Percentiles rank a stretch among this genome's conserved stretches.
Evolutionary conservation across 2,113 vertebrate species (phyloP).

Genomic region (Crocuta crocuta): DNA sequence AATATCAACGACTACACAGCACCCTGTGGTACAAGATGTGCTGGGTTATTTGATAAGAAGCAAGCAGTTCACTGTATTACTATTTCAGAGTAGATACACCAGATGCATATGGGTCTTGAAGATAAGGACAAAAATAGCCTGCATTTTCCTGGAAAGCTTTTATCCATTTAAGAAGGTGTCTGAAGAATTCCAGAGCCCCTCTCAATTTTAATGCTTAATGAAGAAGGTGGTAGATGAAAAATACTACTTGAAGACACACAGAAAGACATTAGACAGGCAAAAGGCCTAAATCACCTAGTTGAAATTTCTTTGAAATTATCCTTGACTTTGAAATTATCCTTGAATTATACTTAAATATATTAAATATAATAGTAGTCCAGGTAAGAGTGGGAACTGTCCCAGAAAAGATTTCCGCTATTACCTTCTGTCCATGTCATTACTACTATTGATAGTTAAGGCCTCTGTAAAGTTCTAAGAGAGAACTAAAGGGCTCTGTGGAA

Average conservation of each 20-base stretch:
- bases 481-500: neutral
- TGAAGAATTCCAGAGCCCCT: neutral
- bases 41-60: neutral
- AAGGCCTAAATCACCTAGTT: neutral
- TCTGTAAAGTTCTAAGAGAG: neutral
- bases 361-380: neutral
- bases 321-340: neutral
- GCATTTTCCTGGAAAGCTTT: neutral
- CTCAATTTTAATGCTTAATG: slow-evolving; percentile 34
- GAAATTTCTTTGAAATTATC: neutral
- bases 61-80: neutral
- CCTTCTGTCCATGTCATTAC: neutral
- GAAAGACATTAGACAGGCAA: neutral
- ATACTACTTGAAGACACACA: neutral
- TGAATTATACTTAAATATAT: neutral
- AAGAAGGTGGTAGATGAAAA: neutral
- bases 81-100: neutral
- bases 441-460: neutral
- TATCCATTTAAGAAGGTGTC: slow-evolving; percentile 8
- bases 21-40: neutral
- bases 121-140: slow-evolving; percentile 4
- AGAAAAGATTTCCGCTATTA: neutral
- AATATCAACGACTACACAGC: neutral
- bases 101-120: neutral
- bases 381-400: neutral